These are phyloP conservation scores for Cerastis rubricosa DNA, from an alignment of 2,888 invertebrate genomes.

Conservation along the genomic window DNA sequence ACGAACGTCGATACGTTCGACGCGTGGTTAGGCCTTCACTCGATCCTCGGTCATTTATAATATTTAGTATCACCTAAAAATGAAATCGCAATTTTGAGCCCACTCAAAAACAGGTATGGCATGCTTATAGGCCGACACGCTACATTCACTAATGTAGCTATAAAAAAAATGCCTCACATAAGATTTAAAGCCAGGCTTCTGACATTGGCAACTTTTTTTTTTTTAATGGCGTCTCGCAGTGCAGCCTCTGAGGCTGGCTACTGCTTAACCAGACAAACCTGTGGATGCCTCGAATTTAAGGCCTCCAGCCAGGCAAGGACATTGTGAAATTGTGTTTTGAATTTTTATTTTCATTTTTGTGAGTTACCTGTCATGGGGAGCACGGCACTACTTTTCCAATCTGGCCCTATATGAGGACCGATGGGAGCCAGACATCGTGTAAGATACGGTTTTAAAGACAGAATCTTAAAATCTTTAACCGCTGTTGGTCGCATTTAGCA, in stretches of 20 bases:
- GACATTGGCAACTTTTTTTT: too few species aligned
- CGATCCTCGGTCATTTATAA: background rate
- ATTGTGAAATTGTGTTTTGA: background rate
- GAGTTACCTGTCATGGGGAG: background rate
- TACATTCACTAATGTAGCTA: slow-evolving; percentile 1
- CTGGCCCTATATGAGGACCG: background rate
- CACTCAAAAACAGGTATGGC: background rate
- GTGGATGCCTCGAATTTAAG: too few species aligned
- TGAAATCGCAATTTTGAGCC: background rate
- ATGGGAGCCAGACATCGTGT: background rate
- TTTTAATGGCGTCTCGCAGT: too few species aligned
- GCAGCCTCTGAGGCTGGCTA: too few species aligned
- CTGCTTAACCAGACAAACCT: too few species aligned
- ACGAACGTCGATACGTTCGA: background rate
- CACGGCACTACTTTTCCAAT: background rate
- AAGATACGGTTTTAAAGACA: background rate
- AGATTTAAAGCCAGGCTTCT: background rate
- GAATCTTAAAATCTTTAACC: background rate
- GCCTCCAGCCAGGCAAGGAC: too few species aligned
- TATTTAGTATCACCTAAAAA: background rate
- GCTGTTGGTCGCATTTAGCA: background rate
- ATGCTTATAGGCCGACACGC: background rate
- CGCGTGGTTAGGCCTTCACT: background rate
- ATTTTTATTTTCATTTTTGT: background rate
- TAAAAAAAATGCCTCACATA: background rate